phyloP scores from a whole-genome alignment of 1,140 invertebrate genomes.

The Caenorhabditis inopinata region DNA sequence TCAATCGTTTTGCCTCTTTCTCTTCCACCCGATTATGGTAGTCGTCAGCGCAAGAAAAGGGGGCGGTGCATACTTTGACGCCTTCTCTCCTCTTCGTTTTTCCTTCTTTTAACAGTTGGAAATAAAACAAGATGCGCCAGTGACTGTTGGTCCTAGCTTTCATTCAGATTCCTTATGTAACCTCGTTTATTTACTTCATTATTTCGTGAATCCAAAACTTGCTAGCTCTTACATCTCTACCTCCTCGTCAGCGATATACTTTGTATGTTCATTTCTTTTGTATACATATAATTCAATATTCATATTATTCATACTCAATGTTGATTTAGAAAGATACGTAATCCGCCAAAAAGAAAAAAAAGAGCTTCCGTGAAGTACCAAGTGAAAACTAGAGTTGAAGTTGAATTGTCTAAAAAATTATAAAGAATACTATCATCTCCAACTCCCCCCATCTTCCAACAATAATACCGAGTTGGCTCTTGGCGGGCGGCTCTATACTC shows the following conservation, averaged over 20 bases:
- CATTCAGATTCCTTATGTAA: too few relatives aligned
- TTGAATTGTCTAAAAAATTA: neutral
- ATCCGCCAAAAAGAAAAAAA: neutral
- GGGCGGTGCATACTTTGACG: constrained; percentile 17
- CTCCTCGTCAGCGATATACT: neutral
- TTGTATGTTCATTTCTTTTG: neutral
- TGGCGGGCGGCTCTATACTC: constrained; percentile 11
- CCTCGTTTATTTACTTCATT: neutral
- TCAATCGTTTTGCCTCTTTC: constrained; percentile 15
- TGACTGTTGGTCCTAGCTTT: neutral
- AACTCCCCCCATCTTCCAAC: neutral
- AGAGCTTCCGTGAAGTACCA: constrained; percentile 10
- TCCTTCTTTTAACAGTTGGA: neutral
- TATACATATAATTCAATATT: neutral
- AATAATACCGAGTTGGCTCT: neutral
- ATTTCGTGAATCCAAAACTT: neutral
- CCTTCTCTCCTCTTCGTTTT: neutral
- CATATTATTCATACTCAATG: neutral
- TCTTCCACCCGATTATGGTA: constrained; percentile 19
- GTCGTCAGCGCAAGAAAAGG: constrained; percentile 7
- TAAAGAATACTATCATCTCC: constrained; percentile 7
- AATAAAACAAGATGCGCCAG: neutral
- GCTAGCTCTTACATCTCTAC: neutral
- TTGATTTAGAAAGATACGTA: too few relatives aligned
- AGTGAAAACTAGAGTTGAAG: neutral